Evolutionary conservation across 2,888 invertebrate genomes (phyloP).

Genomic region (Zygaena filipendulae): DNA sequence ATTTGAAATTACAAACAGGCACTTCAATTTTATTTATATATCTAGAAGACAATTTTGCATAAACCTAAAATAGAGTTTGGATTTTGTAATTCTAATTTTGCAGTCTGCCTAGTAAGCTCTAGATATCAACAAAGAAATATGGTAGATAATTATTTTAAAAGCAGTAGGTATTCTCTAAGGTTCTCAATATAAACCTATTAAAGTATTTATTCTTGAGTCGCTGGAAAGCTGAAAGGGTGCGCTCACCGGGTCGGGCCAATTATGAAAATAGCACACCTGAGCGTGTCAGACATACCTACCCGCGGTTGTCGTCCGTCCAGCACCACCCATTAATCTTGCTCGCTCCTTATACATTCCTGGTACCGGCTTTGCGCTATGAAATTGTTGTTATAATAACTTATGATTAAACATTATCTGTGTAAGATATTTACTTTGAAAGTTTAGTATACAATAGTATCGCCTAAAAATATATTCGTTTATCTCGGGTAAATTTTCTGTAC

Average conservation of each 20-base stretch:
- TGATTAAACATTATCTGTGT: not conserved
- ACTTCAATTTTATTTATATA: too few relatives aligned
- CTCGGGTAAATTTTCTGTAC: too few relatives aligned
- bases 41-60: too few relatives aligned
- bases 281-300: conserved; percentile 64
- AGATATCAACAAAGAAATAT: too few relatives aligned
- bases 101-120: too few relatives aligned
- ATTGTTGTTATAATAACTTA: conserved; percentile 28
- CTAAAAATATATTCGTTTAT: too few relatives aligned
- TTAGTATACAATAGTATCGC: too few relatives aligned
- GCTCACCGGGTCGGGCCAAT: conserved; percentile 54
- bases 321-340: conserved; percentile 57
- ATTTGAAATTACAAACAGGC: too few relatives aligned
- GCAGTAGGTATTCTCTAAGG: not conserved
- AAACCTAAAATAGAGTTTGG: too few relatives aligned
- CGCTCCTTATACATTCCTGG: conserved; percentile 58
- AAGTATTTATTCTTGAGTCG: conserved; percentile 14
- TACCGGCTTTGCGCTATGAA: conserved; percentile 31
- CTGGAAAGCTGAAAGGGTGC: conserved; percentile 56
- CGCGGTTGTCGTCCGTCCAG: conserved; percentile 52
- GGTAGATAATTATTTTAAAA: too few relatives aligned
- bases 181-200: conserved; percentile 1
- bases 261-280: conserved; percentile 69
- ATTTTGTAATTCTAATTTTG: too few relatives aligned
- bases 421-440: too few relatives aligned